Evolutionary conservation across 1,140 invertebrate genomes (phyloP).

Genomic region (Brachionus asplanchnoidis): DNA sequence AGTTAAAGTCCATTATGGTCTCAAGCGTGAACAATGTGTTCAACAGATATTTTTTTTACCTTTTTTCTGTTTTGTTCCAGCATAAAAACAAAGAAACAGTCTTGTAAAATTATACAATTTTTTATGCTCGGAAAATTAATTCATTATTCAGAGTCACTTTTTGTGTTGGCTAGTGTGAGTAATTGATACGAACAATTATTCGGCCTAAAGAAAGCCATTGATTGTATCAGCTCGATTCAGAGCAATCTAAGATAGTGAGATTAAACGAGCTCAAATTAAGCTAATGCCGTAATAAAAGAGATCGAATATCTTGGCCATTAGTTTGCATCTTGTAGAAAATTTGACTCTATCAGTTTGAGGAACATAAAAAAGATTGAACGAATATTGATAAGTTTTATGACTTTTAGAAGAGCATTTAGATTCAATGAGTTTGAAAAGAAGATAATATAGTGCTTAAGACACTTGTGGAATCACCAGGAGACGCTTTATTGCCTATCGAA

Average conservation of each 20-base stretch:
- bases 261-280: not conserved
- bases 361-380: constrained; percentile 14
- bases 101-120: constrained; percentile 6
- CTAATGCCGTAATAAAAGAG: not conserved
- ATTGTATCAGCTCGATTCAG: not conserved
- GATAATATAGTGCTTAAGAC: not conserved
- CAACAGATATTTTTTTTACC: not conserved
- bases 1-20: not conserved
- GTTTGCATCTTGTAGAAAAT: not conserved
- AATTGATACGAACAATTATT: not conserved
- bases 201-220: not conserved
- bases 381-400: not conserved
- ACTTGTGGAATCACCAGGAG: not conserved
- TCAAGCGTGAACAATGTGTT: not conserved
- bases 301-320: not conserved
- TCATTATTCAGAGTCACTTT: not conserved
- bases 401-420: not conserved
- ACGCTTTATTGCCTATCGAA: not conserved
- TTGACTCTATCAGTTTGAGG: constrained; percentile 17
- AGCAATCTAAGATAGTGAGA: not conserved
- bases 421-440: not conserved
- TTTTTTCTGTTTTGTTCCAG: not conserved
- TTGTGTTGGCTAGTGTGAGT: not conserved
- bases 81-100: not conserved
- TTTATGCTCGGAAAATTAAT: not conserved